Base-by-base conservation (phyloP, 2,113 vertebrate genomes). In the Chaetura pelagica region DNA sequence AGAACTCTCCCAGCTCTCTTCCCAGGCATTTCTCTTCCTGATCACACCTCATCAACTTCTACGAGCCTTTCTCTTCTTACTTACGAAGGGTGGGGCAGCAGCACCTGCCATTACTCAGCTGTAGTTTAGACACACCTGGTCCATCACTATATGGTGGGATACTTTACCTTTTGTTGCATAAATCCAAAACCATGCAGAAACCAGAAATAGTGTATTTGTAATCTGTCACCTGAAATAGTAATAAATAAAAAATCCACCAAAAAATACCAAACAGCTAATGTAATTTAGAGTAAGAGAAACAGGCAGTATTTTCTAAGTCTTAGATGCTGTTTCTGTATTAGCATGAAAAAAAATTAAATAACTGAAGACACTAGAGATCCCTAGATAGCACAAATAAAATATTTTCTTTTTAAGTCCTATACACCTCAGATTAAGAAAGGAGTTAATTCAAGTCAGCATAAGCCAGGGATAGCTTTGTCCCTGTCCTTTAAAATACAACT, bases 61-160 rank as follows among this genome's bases (percentile, higher is more conserved):
- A 2, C 32, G 18, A 75, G 16, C 6, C 23, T 63, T n/a, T 51
- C 13, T 58, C 15, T 14, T 19, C 12, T 40, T 61, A n/a, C 71
- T 78, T n/a, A 24, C 6, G 17, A 8, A 7, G 72, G 4, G 22
- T 35, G 16, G 32, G 23, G n/a, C n/a, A n/a, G 63, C 54, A 80
- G 30, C 67, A 94, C 35, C 55, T 55, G 62, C 10, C 15, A 17
- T 15, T 51, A n/a, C 5, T 52, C 32, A 83, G 35, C 34, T 52
- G 24, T 5, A 62, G 22, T 18, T 68, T 8, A 83, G 26, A 40
- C 21, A 55, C 35, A 77, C 15, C 32, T 61, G 73, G 26, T 19
- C 24, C 32, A 11, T 75, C 29, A 57, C 2, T 3, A 11, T 15
- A 0, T 6, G 5, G 32, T 2, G 32, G 7, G 21, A 27, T 23